phyloP scores from a whole-genome alignment of 1,140 invertebrate genomes.

The Drosophila auraria region DNA sequence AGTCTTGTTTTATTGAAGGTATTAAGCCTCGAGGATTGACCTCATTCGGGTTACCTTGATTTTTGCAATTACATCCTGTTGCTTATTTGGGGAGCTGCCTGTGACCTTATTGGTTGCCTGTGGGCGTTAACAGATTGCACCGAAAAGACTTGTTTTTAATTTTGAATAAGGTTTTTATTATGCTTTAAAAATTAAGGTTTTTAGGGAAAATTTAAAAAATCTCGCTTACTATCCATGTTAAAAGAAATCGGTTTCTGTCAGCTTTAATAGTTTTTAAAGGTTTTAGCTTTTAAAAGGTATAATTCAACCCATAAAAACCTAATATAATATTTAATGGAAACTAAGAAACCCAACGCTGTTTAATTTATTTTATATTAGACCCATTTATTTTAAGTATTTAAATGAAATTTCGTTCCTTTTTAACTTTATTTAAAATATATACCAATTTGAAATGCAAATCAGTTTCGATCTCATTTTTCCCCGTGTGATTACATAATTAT shows the following conservation, averaged over 20 bases:
- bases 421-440: slow-evolving; percentile 6
- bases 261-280: not conserved
- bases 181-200: too few species aligned
- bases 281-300: too few species aligned
- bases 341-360: not conserved
- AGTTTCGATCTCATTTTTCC: slow-evolving; percentile 16
- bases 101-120: slow-evolving; percentile 41
- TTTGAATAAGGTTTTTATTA: too few species aligned
- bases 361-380: not conserved
- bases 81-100: slow-evolving; percentile 33
- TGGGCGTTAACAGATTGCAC: not conserved
- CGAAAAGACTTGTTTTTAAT: too few species aligned
- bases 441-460: slow-evolving; percentile 15
- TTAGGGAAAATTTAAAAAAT: too few species aligned
- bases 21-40: slow-evolving; percentile 29
- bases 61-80: slow-evolving; percentile 47
- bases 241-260: not conserved
- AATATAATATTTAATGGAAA: not conserved
- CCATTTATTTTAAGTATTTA: too few species aligned
- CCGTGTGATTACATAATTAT: slow-evolving; percentile 43
- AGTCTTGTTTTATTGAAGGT: not conserved
- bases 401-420: too few species aligned
- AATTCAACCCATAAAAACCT: too few species aligned
- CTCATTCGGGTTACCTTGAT: slow-evolving; percentile 45
- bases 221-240: too few species aligned